These are phyloP conservation scores for Ochropleura plecta DNA, from an alignment of 2,888 invertebrate genomes.

Conservation along the genomic window DNA sequence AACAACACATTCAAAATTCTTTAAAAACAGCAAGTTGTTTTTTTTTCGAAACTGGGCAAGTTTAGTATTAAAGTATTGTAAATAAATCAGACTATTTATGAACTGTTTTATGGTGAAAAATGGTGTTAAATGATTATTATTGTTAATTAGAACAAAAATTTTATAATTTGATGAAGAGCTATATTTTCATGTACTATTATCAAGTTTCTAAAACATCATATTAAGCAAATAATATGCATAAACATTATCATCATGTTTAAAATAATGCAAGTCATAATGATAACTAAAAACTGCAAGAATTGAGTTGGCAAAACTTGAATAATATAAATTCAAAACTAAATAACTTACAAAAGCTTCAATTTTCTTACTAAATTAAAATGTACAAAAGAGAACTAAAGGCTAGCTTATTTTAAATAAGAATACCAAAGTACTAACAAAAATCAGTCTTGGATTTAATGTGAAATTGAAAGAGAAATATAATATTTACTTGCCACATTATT, in stretches of 20 bases:
- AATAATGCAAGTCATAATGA: conserved; percentile 15
- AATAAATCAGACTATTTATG: conserved; percentile 26
- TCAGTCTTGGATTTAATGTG: conserved; percentile 74
- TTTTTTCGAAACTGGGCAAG: conserved; percentile 14
- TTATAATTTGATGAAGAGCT: not conserved
- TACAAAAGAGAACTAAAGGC: conserved; percentile 40
- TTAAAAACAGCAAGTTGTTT: conserved; percentile 9
- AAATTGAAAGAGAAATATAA: conserved; percentile 45
- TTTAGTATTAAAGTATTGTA: conserved; percentile 5
- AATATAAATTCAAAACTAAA: conserved; percentile 23
- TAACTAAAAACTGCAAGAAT: conserved; percentile 16
- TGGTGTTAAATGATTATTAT: conserved; percentile 21
- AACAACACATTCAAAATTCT: conserved; percentile 7
- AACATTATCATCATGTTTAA: conserved; percentile 10
- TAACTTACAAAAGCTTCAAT: conserved; percentile 27
- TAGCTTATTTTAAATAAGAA: conserved; percentile 60
- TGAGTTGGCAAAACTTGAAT: conserved; percentile 21
- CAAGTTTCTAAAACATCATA: conserved; percentile 15
- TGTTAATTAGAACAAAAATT: conserved; percentile 7
- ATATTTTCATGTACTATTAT: conserved; percentile 5
- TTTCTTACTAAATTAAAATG: conserved; percentile 34
- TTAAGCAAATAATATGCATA: conserved; percentile 16
- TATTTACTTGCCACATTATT: conserved; percentile 28
- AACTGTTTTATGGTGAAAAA: conserved; percentile 5
- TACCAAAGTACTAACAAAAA: conserved; percentile 70